A percentile compares a stretch with the other conserved stretches of the same genome.
phyloP scores from a whole-genome alignment of 2,888 invertebrate genomes.

The Glaucopsyche alexis region DNA sequence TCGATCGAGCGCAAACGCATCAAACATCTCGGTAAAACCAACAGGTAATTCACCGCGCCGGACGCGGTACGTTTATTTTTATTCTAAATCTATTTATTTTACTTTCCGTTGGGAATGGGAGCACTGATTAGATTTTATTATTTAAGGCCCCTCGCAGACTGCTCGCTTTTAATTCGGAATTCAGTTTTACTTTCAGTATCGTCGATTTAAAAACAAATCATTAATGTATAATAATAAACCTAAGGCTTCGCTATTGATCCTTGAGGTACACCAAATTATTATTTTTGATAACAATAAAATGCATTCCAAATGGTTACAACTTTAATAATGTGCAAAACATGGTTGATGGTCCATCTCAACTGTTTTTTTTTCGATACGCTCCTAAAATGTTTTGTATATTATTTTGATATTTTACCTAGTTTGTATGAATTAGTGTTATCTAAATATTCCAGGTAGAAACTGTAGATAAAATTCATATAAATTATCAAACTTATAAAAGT shows the following conservation, averaged over 20 bases:
- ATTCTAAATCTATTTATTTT: conserved; percentile 67
- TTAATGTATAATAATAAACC: not conserved
- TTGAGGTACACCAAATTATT: too few relatives aligned
- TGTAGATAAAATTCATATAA: not conserved
- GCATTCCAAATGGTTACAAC: too few relatives aligned
- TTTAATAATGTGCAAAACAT: too few relatives aligned
- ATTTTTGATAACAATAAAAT: too few relatives aligned
- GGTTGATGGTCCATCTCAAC: too few relatives aligned
- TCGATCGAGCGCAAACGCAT: conserved; percentile 71
- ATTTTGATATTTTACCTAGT: too few relatives aligned
- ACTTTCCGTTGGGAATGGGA: conserved; percentile 45
- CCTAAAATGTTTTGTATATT: too few relatives aligned
- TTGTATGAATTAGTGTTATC: too few relatives aligned
- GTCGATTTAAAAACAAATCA: not conserved
- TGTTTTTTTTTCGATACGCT: too few relatives aligned
- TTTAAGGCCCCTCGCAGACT: conserved; percentile 40
- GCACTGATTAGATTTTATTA: conserved; percentile 69
- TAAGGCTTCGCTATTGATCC: too few relatives aligned
- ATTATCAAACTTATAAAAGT: not conserved
- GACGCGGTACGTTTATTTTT: conserved; percentile 62
- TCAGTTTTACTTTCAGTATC: not conserved
- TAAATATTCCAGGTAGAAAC: too few relatives aligned
- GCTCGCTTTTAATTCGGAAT: not conserved
- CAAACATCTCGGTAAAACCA: conserved; percentile 72
- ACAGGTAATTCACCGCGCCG: conserved; percentile 68